A percentile compares a stretch with the other conserved stretches of the same genome.
These are phyloP conservation scores for Dolichomitus sp. DNA, from an alignment of 2,888 invertebrate species.

Conservation along the genomic window DNA sequence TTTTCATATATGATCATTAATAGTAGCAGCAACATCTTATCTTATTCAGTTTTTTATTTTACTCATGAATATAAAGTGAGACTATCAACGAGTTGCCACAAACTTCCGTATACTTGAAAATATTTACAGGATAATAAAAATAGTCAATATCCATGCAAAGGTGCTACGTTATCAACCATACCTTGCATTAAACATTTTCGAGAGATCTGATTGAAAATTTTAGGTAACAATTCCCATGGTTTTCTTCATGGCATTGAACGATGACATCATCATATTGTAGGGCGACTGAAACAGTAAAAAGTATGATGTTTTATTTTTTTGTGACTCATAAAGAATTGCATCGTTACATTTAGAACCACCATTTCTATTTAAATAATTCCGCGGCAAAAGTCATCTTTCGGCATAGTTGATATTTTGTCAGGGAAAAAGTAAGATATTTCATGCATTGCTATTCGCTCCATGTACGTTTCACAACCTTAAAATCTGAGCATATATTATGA, in stretches of 20 bases:
- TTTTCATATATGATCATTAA: neutral
- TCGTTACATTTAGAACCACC: too few species aligned
- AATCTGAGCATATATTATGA: too few species aligned
- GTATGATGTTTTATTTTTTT: neutral
- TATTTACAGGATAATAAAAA: neutral
- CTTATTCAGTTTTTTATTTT: neutral
- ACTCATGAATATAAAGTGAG: neutral
- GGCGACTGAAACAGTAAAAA: constrained; percentile 2
- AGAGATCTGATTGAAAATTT: neutral
- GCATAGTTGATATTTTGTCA: too few species aligned
- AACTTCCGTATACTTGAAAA: neutral
- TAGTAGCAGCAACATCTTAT: neutral
- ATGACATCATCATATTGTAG: neutral
- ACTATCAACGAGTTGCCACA: neutral
- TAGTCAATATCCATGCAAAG: neutral
- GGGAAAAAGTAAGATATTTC: too few species aligned
- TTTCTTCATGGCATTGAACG: neutral
- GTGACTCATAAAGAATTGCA: too few species aligned
- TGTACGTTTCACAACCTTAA: too few species aligned
- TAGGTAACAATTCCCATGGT: neutral
- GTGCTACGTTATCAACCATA: neutral
- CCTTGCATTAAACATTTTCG: neutral
- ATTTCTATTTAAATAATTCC: too few species aligned
- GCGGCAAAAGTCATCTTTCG: too few species aligned
- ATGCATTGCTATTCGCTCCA: too few species aligned